These are phyloP conservation scores for Cottoperca gobio DNA, from an alignment of 2,797 vertebrate genomes.

Conservation along the genomic window DNA sequence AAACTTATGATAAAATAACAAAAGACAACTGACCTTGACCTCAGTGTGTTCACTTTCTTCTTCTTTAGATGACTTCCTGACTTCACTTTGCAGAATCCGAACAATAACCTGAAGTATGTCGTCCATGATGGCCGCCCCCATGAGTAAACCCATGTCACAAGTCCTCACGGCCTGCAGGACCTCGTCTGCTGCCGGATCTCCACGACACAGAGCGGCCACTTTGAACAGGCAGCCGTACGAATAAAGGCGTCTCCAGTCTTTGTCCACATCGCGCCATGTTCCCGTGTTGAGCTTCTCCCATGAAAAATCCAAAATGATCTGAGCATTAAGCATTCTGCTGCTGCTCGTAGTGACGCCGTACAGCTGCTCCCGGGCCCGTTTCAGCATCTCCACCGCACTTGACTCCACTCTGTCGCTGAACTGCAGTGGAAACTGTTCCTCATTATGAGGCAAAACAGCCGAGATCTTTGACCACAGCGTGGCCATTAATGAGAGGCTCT, in stretches of 20 bases:
- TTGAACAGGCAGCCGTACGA: conserved; percentile 91
- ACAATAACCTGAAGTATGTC: conserved; percentile 84
- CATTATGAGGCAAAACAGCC: conserved; percentile 75
- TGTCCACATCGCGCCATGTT: conserved; percentile 89
- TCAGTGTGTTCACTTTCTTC: conserved; percentile 51
- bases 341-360: conserved; percentile 51
- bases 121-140: conserved; percentile 89
- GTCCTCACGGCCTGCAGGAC: conserved; percentile 81
- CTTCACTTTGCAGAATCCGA: conserved; percentile 79
- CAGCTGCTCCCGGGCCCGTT: conserved; percentile 76
- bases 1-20: not conserved
- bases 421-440: conserved; percentile 80
- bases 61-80: conserved; percentile 45
- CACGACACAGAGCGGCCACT: conserved; percentile 82
- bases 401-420: conserved; percentile 83
- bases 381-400: conserved; percentile 80
- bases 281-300: conserved; percentile 94
- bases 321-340: conserved; percentile 73
- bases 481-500: conserved; percentile 64
- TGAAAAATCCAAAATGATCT: conserved; percentile 87
- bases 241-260: conserved; percentile 91
- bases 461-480: conserved; percentile 80
- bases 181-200: conserved; percentile 38
- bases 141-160: conserved; percentile 92
- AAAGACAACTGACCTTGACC: conserved; percentile 78